A percentile compares a stretch with the other conserved stretches of the same genome.
These are phyloP conservation scores for Hemitrygon akajei DNA, from an alignment of 2,797 vertebrate genomes.

Conservation along the genomic window DNA sequence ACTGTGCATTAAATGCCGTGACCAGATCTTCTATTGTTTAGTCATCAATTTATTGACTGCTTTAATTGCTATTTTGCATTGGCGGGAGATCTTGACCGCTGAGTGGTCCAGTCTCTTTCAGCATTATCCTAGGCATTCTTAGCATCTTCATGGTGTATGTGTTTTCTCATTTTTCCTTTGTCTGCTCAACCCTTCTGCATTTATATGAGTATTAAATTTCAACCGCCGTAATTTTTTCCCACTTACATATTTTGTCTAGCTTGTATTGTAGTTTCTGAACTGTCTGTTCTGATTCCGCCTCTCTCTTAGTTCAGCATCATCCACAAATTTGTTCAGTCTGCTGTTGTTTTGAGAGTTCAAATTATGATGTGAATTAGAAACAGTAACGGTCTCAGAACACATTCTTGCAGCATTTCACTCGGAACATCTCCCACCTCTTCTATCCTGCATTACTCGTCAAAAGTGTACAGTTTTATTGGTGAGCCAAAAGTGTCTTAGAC, in stretches of 20 bases:
- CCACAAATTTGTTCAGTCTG: constrained; percentile 22
- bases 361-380: constrained; percentile 32
- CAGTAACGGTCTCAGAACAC: neutral
- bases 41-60: neutral
- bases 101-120: neutral
- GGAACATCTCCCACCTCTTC: neutral
- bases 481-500: neutral
- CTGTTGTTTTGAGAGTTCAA: constrained; percentile 14
- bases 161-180: neutral
- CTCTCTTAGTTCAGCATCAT: neutral
- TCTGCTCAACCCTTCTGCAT: neutral
- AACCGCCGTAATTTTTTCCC: constrained; percentile 8
- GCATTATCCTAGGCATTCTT: neutral
- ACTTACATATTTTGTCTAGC: constrained; percentile 13
- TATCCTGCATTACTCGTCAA: neutral
- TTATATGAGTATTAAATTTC: constrained; percentile 8
- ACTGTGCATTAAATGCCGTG: neutral
- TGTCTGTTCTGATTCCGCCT: neutral
- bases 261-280: neutral
- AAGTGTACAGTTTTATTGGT: neutral
- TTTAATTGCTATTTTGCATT: neutral
- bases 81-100: neutral
- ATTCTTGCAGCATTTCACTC: neutral
- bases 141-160: neutral
- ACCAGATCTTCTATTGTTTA: neutral